Evolutionary conservation across 1,140 invertebrate species (phyloP).

Genomic region (Aphaenogaster floridana): DNA sequence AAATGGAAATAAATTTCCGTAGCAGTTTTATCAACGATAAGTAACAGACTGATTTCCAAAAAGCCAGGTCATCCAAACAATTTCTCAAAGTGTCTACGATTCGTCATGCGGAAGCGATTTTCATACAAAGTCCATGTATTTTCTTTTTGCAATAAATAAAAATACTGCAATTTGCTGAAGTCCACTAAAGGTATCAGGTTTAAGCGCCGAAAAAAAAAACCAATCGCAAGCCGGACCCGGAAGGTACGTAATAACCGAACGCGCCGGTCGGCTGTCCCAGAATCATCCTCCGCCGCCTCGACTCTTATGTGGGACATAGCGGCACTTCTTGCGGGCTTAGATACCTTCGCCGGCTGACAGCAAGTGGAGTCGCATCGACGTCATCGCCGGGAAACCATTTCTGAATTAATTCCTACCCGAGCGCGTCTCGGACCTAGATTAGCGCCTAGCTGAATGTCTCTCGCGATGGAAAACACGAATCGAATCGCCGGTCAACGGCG

Average conservation of each 20-base stretch:
- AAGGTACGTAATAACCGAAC: slow-evolving; percentile 71
- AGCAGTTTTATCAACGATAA: background rate
- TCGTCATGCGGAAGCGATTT: background rate
- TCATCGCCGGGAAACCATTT: slow-evolving; percentile 50
- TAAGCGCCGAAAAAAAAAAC: slow-evolving; percentile 40
- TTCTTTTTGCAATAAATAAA: background rate
- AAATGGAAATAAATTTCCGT: background rate
- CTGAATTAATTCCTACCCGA: slow-evolving; percentile 34
- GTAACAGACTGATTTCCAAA: background rate
- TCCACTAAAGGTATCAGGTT: background rate
- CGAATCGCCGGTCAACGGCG: background rate
- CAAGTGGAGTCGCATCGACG: slow-evolving; percentile 67
- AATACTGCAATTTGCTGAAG: background rate
- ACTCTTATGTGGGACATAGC: slow-evolving; percentile 83
- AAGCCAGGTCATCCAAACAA: background rate
- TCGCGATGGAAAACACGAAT: slow-evolving; percentile 7
- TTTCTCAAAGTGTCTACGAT: background rate
- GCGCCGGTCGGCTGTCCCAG: slow-evolving; percentile 68
- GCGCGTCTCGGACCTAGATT: background rate
- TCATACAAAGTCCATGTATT: background rate
- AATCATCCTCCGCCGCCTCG: slow-evolving; percentile 73
- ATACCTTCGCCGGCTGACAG: slow-evolving; percentile 71
- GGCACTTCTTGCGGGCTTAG: slow-evolving; percentile 80
- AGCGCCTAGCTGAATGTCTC: background rate
- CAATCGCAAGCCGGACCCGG: slow-evolving; percentile 38